phyloP scores from a whole-genome alignment of 2,888 invertebrate species.

The Tetranychus truncatus region DNA sequence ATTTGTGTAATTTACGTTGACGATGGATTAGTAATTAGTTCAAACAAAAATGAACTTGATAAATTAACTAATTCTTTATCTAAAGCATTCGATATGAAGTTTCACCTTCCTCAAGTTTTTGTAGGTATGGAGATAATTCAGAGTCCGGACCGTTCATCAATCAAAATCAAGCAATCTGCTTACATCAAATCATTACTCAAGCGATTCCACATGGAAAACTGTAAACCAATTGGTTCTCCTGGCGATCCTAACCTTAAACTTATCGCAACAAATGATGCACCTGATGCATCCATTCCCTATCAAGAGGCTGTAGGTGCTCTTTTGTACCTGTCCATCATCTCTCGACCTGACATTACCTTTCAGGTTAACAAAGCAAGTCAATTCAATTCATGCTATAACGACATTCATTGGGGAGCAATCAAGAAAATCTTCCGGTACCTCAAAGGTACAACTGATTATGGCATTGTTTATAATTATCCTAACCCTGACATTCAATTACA shows the following conservation, averaged over 20 bases:
- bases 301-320: neutral
- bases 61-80: neutral
- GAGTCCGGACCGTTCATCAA: neutral
- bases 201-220: neutral
- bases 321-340: neutral
- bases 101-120: neutral
- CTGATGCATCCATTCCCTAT: neutral
- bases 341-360: slow-evolving; percentile 10
- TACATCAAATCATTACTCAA: slow-evolving; percentile 9
- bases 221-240: slow-evolving; percentile 10
- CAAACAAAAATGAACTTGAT: neutral
- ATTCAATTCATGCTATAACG: neutral
- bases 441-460: slow-evolving; percentile 2
- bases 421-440: slow-evolving; percentile 6
- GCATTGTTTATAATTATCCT: neutral
- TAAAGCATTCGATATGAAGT: slow-evolving; percentile 7
- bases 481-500: no score
- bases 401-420: slow-evolving; percentile 10
- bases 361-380: neutral
- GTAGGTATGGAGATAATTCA: slow-evolving; percentile 13
- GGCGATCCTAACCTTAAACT: neutral
- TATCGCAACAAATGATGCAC: neutral
- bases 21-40: slow-evolving; percentile 14
- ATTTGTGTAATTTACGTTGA: slow-evolving; percentile 23
- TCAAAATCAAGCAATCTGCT: neutral